phyloP scores from a whole-genome alignment of 2,888 invertebrate species.

The Parnassius orleans region DNA sequence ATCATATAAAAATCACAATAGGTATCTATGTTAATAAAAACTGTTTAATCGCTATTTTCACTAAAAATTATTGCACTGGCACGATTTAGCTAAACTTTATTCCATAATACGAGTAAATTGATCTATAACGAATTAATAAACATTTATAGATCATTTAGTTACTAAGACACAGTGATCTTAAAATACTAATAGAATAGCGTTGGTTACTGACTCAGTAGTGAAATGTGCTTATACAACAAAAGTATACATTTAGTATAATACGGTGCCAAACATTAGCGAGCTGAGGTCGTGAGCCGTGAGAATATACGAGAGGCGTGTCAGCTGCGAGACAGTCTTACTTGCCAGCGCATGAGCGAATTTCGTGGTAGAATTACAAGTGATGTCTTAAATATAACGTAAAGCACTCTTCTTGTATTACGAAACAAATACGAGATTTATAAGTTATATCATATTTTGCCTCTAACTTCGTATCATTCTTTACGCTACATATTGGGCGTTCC shows the following conservation, averaged over 20 bases:
- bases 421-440: background rate
- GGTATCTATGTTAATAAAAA: too few species aligned
- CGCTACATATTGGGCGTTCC: too few species aligned
- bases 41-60: too few species aligned
- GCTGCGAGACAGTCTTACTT: conserved; percentile 20
- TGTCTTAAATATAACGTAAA: background rate
- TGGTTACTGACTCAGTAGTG: background rate
- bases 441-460: background rate
- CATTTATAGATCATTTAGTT: too few species aligned
- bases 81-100: too few species aligned
- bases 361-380: background rate
- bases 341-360: background rate
- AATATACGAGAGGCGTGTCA: conserved; percentile 22
- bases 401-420: background rate
- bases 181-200: too few species aligned
- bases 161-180: too few species aligned
- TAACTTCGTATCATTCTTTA: too few species aligned
- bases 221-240: background rate
- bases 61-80: too few species aligned
- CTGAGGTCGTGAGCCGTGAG: conserved; percentile 14
- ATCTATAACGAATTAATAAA: too few species aligned
- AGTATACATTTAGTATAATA: background rate
- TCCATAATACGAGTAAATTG: too few species aligned
- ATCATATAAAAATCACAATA: too few species aligned
- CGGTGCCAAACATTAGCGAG: background rate